phyloP scores from a whole-genome alignment of 2,888 invertebrate species.

The Tetanocera ferruginea region DNA sequence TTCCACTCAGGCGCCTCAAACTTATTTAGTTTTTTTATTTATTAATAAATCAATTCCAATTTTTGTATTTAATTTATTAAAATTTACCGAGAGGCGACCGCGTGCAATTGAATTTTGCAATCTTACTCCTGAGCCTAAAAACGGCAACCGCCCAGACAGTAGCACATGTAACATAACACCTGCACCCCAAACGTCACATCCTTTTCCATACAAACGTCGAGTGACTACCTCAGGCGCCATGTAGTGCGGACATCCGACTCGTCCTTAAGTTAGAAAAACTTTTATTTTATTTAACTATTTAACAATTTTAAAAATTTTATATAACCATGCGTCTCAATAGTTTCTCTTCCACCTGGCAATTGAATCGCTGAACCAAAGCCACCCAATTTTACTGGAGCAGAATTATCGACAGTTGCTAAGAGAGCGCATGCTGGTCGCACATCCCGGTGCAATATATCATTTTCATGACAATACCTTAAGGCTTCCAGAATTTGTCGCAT shows the following conservation, averaged over 20 bases:
- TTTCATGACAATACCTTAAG: conserved; percentile 96
- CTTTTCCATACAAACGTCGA: conserved; percentile 90
- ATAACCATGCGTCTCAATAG: conserved; percentile 74
- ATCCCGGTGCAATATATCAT: conserved; percentile 97
- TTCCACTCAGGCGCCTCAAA: conserved; percentile 93
- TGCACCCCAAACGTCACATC: conserved; percentile 98
- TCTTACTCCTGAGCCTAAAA: conserved; percentile 93
- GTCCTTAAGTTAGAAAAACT: conserved; percentile 79
- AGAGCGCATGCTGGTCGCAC: conserved; percentile 97
- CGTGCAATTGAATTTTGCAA: conserved; percentile 92
- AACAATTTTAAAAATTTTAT: background rate
- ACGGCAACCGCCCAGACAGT: conserved; percentile 94
- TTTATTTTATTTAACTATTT: too few relatives aligned
- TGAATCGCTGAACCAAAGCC: conserved; percentile 98
- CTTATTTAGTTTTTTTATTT: conserved; percentile 71
- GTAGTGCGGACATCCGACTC: conserved; percentile 96
- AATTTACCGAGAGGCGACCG: conserved; percentile 82
- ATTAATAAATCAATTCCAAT: background rate
- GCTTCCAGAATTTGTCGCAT: conserved; percentile 98
- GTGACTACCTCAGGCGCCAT: conserved; percentile 99
- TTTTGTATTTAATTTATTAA: background rate
- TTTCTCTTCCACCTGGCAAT: conserved; percentile 82
- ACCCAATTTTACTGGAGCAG: conserved; percentile 97
- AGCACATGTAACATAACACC: conserved; percentile 95
- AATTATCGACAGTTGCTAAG: conserved; percentile 96